Percentiles rank a stretch among this genome's conserved stretches.
Evolutionary conservation across 1,140 invertebrate genomes (phyloP).

Genomic region (Caenorhabditis inopinata): DNA sequence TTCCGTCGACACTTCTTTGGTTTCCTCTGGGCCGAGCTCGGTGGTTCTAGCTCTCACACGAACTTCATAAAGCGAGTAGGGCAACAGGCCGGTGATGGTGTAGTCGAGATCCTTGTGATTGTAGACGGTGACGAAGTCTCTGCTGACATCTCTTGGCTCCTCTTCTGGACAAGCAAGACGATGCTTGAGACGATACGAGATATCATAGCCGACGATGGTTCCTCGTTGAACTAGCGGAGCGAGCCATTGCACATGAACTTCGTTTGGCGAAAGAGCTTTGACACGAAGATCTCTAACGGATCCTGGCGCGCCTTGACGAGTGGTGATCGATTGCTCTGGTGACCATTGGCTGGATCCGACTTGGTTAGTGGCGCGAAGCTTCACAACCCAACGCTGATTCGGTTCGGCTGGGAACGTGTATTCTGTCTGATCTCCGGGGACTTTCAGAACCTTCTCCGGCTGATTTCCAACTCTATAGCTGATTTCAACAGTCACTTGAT

Average conservation of each 20-base stretch:
- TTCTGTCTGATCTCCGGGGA: constrained; percentile 62
- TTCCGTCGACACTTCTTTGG: constrained; percentile 61
- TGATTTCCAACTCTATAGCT: constrained; percentile 60
- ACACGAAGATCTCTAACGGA: constrained; percentile 59
- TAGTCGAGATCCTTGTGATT: constrained; percentile 66
- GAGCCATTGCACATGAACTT: constrained; percentile 60
- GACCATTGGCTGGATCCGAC: constrained; percentile 57
- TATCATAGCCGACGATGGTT: constrained; percentile 64
- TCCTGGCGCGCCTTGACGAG: constrained; percentile 64
- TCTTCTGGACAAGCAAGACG: constrained; percentile 64
- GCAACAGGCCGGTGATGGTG: constrained; percentile 63
- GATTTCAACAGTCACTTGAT: constrained; percentile 63
- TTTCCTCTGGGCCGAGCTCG: constrained; percentile 65
- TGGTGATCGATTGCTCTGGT: constrained; percentile 61
- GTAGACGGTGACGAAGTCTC: constrained; percentile 65
- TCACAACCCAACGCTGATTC: constrained; percentile 62
- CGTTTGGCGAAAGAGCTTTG: constrained; percentile 63
- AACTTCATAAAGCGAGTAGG: constrained; percentile 64
- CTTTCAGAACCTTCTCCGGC: constrained; percentile 60
- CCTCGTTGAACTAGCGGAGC: constrained; percentile 57
- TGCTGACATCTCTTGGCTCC: constrained; percentile 65
- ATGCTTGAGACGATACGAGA: constrained; percentile 65
- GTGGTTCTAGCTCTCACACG: constrained; percentile 60
- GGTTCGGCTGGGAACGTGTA: constrained; percentile 66
- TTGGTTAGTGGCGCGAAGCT: constrained; percentile 62